These are phyloP conservation scores for Eupithecia vulgata DNA, from an alignment of 2,888 invertebrate species.

Conservation along the genomic window DNA sequence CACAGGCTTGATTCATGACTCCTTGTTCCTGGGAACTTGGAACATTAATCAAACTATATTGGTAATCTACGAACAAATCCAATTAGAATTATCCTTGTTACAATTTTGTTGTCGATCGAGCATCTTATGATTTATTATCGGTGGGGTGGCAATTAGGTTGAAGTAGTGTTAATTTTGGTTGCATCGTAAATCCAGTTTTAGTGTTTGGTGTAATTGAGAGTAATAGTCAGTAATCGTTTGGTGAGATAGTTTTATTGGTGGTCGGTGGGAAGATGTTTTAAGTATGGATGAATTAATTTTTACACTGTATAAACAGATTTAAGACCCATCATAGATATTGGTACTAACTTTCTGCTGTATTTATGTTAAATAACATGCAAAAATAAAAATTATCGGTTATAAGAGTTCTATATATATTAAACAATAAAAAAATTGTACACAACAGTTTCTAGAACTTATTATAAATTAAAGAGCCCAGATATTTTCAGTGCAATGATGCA, in stretches of 20 bases:
- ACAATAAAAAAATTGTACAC: too few relatives aligned
- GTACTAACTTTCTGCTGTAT: slow-evolving; percentile 19
- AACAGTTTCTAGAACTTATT: too few relatives aligned
- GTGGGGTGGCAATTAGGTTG: slow-evolving; percentile 68
- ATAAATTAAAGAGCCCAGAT: too few relatives aligned
- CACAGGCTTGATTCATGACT: slow-evolving; percentile 78
- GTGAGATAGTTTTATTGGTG: slow-evolving; percentile 59
- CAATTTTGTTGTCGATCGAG: slow-evolving; percentile 70
- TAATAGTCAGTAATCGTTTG: slow-evolving; percentile 67
- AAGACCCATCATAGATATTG: slow-evolving; percentile 5
- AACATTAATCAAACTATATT: slow-evolving; percentile 81
- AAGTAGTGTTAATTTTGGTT: slow-evolving; percentile 75
- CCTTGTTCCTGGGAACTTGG: slow-evolving; percentile 69
- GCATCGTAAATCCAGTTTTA: slow-evolving; percentile 73
- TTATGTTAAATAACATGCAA: not conserved
- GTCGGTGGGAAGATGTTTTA: slow-evolving; percentile 57
- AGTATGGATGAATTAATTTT: slow-evolving; percentile 35
- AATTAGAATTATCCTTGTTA: slow-evolving; percentile 79
- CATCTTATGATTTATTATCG: slow-evolving; percentile 72
- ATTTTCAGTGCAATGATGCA: too few relatives aligned
- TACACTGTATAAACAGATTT: slow-evolving; percentile 26
- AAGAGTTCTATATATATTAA: too few relatives aligned
- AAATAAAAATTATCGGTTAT: not conserved
- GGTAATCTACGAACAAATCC: slow-evolving; percentile 80
- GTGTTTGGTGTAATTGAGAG: slow-evolving; percentile 65